Conservation (phyloP, 2,888 invertebrate species). For the Leptinotarsa haldemani region DNA sequence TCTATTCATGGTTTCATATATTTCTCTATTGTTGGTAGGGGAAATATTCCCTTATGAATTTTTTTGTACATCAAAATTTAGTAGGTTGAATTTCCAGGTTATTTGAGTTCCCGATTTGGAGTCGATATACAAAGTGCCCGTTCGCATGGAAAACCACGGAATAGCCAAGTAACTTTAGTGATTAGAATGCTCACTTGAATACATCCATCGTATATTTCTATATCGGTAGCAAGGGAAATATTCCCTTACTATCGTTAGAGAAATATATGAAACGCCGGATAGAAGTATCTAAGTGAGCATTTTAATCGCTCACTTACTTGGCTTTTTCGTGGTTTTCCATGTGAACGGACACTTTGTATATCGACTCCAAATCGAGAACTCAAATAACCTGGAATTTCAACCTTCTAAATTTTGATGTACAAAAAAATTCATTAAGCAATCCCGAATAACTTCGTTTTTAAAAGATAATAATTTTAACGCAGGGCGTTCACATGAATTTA, state of each 20-base stretch:
- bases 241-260: conserved; percentile 73
- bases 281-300: conserved; percentile 68
- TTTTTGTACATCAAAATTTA: too few relatives aligned
- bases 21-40: conserved; percentile 74
- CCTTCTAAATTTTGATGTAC: too few relatives aligned
- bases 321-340: conserved; percentile 93
- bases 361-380: conserved; percentile 92
- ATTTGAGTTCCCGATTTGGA: conserved; percentile 90
- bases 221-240: conserved; percentile 74
- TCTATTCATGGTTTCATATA: conserved; percentile 92
- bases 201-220: conserved; percentile 75
- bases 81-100: conserved; percentile 50
- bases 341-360: conserved; percentile 94
- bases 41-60: conserved; percentile 65
- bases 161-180: conserved; percentile 87
- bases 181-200: conserved; percentile 68
- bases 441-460: too few relatives aligned
- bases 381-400: conserved; percentile 67
- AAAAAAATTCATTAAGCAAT: too few relatives aligned
- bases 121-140: conserved; percentile 95
- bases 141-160: conserved; percentile 92
- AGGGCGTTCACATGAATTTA: too few relatives aligned
- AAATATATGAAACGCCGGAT: conserved; percentile 91
- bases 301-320: conserved; percentile 85
- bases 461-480: too few relatives aligned